A percentile compares a stretch with the other conserved stretches of the same genome.
phyloP scores from a whole-genome alignment of 2,797 vertebrate genomes.

The Microctenopoma lineatum region DNA sequence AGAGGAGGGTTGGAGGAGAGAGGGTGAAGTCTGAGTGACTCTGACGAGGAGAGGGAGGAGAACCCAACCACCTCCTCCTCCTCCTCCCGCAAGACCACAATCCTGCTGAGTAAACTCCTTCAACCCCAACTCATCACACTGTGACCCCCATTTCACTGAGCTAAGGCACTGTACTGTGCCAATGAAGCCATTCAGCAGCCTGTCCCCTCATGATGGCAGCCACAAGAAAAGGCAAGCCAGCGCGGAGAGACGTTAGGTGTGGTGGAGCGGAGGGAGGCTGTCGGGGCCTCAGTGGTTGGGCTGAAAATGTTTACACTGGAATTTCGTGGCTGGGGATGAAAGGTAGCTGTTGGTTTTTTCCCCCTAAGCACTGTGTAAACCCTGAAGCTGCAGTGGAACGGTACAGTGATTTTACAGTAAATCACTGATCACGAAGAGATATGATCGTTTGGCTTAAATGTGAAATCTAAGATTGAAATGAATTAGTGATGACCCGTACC shows the following conservation, averaged over 20 bases:
- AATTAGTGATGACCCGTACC: too few relatives aligned
- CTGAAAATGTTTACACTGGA: conserved; percentile 48
- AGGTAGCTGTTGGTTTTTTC: conserved; percentile 27
- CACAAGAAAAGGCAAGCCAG: conserved; percentile 11
- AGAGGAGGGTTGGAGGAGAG: conserved; percentile 64
- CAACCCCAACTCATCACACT: conserved; percentile 17
- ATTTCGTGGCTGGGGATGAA: conserved; percentile 44
- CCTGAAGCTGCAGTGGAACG: conserved; percentile 29
- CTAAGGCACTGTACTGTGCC: conserved; percentile 40
- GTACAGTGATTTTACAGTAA: not conserved
- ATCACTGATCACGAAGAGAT: not conserved
- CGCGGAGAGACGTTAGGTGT: conserved; percentile 2
- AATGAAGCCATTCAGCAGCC: conserved; percentile 61
- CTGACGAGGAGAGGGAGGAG: conserved; percentile 50
- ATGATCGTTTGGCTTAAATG: not conserved
- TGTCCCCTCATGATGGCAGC: conserved; percentile 35
- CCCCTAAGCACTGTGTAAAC: conserved; percentile 13
- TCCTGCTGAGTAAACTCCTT: conserved; percentile 72
- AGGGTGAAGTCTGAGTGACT: conserved; percentile 66
- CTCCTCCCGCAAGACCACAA: conserved; percentile 37
- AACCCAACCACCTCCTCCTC: conserved; percentile 8
- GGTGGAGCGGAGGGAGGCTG: not conserved
- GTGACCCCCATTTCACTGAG: conserved; percentile 8
- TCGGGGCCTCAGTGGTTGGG: conserved; percentile 38
- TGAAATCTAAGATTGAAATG: too few relatives aligned